Base-by-base conservation (phyloP, 2,888 invertebrate species). In the Amblyteles armatorius region DNA sequence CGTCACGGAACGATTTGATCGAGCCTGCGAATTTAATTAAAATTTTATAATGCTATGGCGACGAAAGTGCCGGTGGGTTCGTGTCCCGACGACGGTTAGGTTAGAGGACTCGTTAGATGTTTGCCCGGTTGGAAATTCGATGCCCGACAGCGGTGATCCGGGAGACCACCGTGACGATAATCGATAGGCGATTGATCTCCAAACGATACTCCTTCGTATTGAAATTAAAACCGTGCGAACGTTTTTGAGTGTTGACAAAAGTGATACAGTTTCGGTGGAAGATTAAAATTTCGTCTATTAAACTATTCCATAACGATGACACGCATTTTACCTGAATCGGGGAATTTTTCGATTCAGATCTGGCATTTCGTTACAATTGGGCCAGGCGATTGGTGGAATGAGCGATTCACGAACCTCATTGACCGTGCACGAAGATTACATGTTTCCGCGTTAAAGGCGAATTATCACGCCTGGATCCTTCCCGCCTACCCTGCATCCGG, bases 21-120 rank as follows among this genome's bases (percentile, higher is more conserved):
- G 78, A 67, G 50, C 55, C 67, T 71, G 69, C 68, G 80, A 85
- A 83, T 87, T 87, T 77, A 82, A 87, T 87, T 84, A 84, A 84
- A 86, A 86, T 86, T 55, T 22, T 55, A 22, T 55, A 19, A 55
- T 19, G 55, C 11, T 7, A 19, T 19, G 52, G 52, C 55, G 19
- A 19, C 55, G 55, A 22, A n/a, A 55, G 55, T 55, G 55, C 55
- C 55, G 55, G 22, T 22, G 7, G 55, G 55, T 19, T 55, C 19
- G 22, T 22, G 55, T 22, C 55, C 55, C 22, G 9, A 6, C 7
- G 9, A 19, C 55, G 55, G 22, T 55, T 55, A 22, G 55, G 55
- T 26, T 57, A 22, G 11, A 26, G 57, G 57, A 11, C 26, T 57
- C 57, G 57, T 57, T 57, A 57, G 26, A 57, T 57, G 9, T 57